Conservation (phyloP, 2,113 vertebrate genomes). For the Amblyopsis rosae region DNA sequence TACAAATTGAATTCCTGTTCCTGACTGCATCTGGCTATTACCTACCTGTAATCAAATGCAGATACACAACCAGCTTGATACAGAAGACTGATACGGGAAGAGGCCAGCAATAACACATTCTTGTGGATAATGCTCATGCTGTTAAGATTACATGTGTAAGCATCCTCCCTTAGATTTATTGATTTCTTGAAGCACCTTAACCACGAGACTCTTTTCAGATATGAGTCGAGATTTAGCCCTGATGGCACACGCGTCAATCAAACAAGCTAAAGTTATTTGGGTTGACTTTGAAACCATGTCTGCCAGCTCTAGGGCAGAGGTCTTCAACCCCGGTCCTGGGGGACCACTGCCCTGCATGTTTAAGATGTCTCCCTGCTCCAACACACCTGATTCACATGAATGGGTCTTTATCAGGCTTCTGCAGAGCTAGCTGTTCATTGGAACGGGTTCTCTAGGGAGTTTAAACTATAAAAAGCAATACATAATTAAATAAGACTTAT, state of each 20-base stretch:
- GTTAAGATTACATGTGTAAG: background rate
- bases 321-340: no score
- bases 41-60: slow-evolving; percentile 26
- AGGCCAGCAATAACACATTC: background rate
- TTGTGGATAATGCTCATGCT: slow-evolving; percentile 3
- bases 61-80: slow-evolving; percentile 7
- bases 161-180: slow-evolving; percentile 22
- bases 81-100: slow-evolving; percentile 5
- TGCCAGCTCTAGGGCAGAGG: background rate
- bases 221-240: slow-evolving; percentile 16
- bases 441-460: background rate
- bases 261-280: slow-evolving; percentile 28
- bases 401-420: no score
- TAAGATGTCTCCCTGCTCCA: no score
- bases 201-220: slow-evolving; percentile 18
- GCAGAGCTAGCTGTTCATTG: slow-evolving; percentile 39
- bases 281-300: slow-evolving; percentile 20
- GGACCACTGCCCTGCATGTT: no score
- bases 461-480: slow-evolving; percentile 25
- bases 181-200: slow-evolving; percentile 4
- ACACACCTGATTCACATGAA: no score
- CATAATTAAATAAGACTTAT: background rate
- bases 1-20: background rate
- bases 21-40: background rate
- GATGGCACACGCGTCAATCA: slow-evolving; percentile 23